Percentiles rank a stretch among this genome's conserved stretches.
Conservation (phyloP, 2,113 vertebrate species). For the Corythornis vintsioides region DNA sequence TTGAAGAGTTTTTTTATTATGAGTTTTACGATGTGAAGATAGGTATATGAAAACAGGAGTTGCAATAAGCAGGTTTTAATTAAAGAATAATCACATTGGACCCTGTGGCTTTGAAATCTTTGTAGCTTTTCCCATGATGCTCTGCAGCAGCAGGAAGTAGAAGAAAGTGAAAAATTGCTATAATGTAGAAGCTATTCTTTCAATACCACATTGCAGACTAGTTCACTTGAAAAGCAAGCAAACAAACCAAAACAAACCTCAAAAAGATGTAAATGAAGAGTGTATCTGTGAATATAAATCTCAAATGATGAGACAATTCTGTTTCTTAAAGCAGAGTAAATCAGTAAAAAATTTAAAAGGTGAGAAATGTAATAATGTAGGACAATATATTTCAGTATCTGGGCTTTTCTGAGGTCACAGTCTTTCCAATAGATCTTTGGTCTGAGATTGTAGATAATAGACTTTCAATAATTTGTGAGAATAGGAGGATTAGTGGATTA, state of each 20-base stretch:
- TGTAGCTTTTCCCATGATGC: neutral
- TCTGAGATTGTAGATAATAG: neutral
- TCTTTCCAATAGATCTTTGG: neutral
- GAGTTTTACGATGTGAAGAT: neutral
- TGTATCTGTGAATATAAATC: neutral
- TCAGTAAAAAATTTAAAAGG: neutral
- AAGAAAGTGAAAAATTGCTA: neutral
- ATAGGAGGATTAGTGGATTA: constrained; percentile 47
- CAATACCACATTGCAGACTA: neutral
- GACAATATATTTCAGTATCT: neutral
- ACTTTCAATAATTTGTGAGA: constrained; percentile 28
- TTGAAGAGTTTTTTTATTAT: neutral
- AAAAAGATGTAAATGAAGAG: neutral
- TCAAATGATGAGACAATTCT: neutral
- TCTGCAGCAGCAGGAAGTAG: neutral
- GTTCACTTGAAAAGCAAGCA: neutral
- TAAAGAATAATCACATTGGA: neutral
- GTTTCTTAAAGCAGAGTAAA: neutral
- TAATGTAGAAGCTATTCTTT: neutral
- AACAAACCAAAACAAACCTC: neutral
- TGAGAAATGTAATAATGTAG: neutral
- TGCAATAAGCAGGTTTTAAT: neutral
- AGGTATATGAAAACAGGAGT: neutral
- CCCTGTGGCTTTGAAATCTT: neutral
- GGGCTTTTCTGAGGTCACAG: neutral